Evolutionary conservation across 2,888 invertebrate genomes (phyloP).

Genomic region (Pyrochroa serraticornis): DNA sequence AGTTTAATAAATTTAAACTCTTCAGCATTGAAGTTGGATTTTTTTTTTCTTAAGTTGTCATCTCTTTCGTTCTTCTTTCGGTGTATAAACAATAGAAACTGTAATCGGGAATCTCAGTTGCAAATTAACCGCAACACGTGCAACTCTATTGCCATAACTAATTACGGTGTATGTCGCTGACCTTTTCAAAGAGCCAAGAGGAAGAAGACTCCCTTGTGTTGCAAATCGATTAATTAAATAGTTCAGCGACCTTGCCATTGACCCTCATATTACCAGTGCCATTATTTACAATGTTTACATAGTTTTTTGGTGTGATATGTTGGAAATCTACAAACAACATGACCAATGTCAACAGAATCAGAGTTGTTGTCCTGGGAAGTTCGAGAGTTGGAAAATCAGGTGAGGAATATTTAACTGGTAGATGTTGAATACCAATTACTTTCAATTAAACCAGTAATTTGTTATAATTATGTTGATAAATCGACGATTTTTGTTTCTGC

Average conservation of each 20-base stretch:
- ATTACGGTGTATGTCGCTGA: constrained; percentile 13
- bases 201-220: constrained; percentile 15
- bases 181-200: not conserved
- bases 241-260: constrained; percentile 33
- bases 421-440: not conserved
- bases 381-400: constrained; percentile 80
- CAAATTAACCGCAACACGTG: not conserved
- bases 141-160: constrained; percentile 3
- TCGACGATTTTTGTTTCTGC: no score
- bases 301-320: constrained; percentile 7
- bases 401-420: constrained; percentile 58
- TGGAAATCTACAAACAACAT: constrained; percentile 43
- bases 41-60: no score
- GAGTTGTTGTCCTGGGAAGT: constrained; percentile 80
- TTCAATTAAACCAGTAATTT: not conserved
- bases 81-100: not conserved
- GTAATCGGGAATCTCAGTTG: not conserved
- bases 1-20: no score
- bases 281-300: constrained; percentile 4
- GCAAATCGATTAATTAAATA: constrained; percentile 29
- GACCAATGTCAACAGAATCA: constrained; percentile 81
- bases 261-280: constrained; percentile 9
- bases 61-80: no score
- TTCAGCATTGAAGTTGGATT: no score
- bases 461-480: not conserved